Evolutionary conservation across 2,797 vertebrate genomes (phyloP), one percentile per base, ranked within the genome.

Genomic region (Lacerta agilis): DNA sequence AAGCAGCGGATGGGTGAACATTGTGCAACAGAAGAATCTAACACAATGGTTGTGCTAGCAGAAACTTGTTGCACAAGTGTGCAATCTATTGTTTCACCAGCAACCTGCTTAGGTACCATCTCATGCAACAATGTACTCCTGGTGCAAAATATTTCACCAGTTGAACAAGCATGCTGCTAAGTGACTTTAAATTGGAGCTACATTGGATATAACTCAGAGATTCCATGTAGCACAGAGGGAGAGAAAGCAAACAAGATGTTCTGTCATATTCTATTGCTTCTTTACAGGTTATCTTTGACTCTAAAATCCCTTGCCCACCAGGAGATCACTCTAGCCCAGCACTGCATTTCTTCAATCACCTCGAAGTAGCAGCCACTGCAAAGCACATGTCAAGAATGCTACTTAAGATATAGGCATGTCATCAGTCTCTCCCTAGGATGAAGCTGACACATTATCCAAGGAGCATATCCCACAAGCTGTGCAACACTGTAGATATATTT

Each of bases 231-330:
- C 0, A 0, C 79, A 92, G 85, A 29, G 1, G 11, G 43, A 86
- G 90, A 90, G 79, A 86, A 69, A 41, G 67, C 86, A 90, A 5
- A 72, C 55, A 89, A 92, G 89, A 92, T 36, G 80, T 75, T 79
- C 88, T 86, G 86, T 93, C 85, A 91, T 88, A 67, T 77, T 67
- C 66, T 89, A 79, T 43, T 89, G 78, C 89, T 93, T 92, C 58
- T 86, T 58, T 69, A 13, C 38, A 78, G 58, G 9, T 87, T 88
- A 81, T 66, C 75, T 9, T 88, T 18, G 73, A 88, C 87, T 72
- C 67, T 27, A 20, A 82, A 84, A n/a, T 58, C 82, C 69, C 88
- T 85, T 79, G 85, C 78, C 55, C 90, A 76, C 81, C 2, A 29
- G 75, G 38, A 41, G 17, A 78, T 13, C 0, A n/a, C 89, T 45